These are phyloP conservation scores for Anarrhichthys ocellatus DNA, from an alignment of 2,113 vertebrate genomes.

Conservation along the genomic window DNA sequence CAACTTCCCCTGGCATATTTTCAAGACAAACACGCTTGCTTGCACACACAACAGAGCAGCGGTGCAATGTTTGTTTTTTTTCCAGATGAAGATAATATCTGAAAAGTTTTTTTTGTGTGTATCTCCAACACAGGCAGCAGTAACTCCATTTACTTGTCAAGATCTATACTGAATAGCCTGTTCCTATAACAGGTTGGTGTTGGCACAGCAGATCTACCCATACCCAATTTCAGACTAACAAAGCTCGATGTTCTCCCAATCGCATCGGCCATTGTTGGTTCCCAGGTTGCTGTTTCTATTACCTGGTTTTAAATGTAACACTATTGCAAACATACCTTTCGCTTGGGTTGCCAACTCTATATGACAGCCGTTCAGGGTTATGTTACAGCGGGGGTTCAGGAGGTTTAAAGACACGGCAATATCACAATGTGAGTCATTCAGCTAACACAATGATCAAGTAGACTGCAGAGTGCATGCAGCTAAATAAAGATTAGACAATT, in stretches of 20 bases:
- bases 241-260: conserved; percentile 32
- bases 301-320: conserved; percentile 17
- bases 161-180: conserved; percentile 28
- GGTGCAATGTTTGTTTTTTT: not conserved
- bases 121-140: conserved; percentile 35
- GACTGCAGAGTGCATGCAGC: not conserved
- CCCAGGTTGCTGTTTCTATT: not conserved
- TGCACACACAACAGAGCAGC: conserved; percentile 6
- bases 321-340: conserved; percentile 13
- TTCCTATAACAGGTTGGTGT: conserved; percentile 14
- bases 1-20: not conserved
- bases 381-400: not conserved
- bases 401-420: not conserved
- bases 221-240: conserved; percentile 43
- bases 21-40: not conserved
- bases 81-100: conserved; percentile 45
- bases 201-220: conserved; percentile 32
- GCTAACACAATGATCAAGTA: not conserved
- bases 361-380: not conserved
- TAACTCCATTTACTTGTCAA: conserved; percentile 50
- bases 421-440: not conserved
- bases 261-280: conserved; percentile 11
- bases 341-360: not conserved
- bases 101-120: conserved; percentile 45
- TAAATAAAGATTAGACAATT: not conserved